Evolutionary conservation across 1,140 invertebrate species (phyloP), one percentile per base, ranked within the genome.

Genomic region (Eumaeus atala): DNA sequence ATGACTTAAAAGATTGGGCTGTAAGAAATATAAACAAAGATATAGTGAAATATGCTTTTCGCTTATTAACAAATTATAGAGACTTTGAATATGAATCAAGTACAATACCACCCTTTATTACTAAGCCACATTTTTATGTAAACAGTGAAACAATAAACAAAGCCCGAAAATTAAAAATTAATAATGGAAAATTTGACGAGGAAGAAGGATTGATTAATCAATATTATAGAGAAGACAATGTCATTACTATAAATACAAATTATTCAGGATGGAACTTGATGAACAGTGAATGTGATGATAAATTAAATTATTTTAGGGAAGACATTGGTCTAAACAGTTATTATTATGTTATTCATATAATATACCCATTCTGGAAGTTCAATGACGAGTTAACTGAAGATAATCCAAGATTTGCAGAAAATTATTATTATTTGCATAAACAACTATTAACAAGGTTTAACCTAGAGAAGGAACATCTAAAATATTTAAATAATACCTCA

Each of bases 281-380:
- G 52, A 56, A 64, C 12, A 71, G 79, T 33, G 88, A 90, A 55
- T 83, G 87, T n/a, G 91, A 93, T 58, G 88, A 91, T 64, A 78
- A 88, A 49, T 59, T 95, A 10, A 89, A 91, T 34, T 95, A 95
- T 82, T 94, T 93, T 80, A 92, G 90, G 44, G 92, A 95, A 73
- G 93, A 93, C 70, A 87, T 92, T 57, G 89, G 89, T 40, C 78
- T 94, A 11, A 95, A 94, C 77, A 84, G 90, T n/a, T 93, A 89
- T 75, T 92, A 94, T 83, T 93, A 90, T 76, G 91, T 92, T 62
- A 81, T 92, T 72, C 91, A 93, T 63, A 72, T 90, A 51, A 75
- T 90, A 34, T 92, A 92, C 75, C 92, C 93, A 33, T 91, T 90
- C 87, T 93, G 91, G 91, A 75, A 92, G 72, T 84, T 77, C 17